Percentiles rank a stretch among this genome's conserved stretches.
These are phyloP conservation scores for Neofelis nebulosa DNA, from an alignment of 2,113 vertebrate genomes.

Conservation along the genomic window DNA sequence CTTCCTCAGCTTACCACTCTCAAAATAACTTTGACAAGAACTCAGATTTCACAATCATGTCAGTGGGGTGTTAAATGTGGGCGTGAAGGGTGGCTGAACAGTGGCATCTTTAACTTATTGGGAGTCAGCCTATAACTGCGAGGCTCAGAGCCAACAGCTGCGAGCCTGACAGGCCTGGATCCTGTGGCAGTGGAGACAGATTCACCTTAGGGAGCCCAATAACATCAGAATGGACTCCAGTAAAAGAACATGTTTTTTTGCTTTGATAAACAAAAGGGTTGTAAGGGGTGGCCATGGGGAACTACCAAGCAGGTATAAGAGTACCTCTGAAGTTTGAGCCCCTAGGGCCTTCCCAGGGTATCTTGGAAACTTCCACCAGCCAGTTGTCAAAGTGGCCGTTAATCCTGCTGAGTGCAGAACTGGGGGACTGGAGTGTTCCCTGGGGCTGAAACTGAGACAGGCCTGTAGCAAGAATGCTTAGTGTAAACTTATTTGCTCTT, in stretches of 20 bases:
- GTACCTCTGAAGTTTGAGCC: background rate
- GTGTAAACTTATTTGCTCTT: background rate
- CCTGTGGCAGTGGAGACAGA: background rate
- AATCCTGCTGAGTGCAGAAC: background rate
- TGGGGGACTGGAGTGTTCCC: background rate
- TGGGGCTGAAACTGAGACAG: background rate
- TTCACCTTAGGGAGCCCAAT: background rate
- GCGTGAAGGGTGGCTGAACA: background rate
- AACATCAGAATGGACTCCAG: background rate
- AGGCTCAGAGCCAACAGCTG: background rate
- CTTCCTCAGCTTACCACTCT: background rate
- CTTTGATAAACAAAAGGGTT: background rate
- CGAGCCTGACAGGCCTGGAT: background rate
- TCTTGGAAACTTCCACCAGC: background rate
- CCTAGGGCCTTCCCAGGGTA: background rate
- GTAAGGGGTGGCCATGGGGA: background rate
- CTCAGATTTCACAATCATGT: background rate
- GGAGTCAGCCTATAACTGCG: background rate
- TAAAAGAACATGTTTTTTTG: background rate
- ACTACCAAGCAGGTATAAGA: background rate
- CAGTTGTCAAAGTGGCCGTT: background rate
- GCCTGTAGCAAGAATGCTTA: background rate
- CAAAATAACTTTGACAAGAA: constrained; percentile 21
- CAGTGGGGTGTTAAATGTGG: background rate
- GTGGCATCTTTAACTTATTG: background rate